Evolutionary conservation across 1,140 invertebrate genomes (phyloP).

Genomic region (Papilio aristodemus): DNA sequence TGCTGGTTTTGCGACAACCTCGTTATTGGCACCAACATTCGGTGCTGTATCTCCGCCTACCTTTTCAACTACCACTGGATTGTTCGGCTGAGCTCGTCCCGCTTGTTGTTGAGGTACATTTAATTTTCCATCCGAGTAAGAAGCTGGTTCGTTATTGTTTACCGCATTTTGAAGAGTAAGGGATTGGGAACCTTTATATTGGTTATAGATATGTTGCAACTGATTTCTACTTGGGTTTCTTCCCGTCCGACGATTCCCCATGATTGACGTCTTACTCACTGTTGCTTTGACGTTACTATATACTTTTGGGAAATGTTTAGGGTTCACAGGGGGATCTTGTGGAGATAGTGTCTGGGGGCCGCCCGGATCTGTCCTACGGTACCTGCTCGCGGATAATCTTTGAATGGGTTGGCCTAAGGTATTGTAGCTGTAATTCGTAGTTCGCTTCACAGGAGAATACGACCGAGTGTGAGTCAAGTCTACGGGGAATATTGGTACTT

Average conservation of each 20-base stretch:
- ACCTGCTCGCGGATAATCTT: slow-evolving; percentile 50
- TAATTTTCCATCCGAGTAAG: slow-evolving; percentile 58
- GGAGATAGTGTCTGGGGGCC: slow-evolving; percentile 66
- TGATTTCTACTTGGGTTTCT: slow-evolving; percentile 59
- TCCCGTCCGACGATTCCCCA: slow-evolving; percentile 45
- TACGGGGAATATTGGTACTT: slow-evolving; percentile 60
- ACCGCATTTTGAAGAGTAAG: slow-evolving; percentile 60
- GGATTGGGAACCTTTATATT: slow-evolving; percentile 68
- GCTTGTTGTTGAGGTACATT: slow-evolving; percentile 37
- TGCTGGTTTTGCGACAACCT: slow-evolving; percentile 37
- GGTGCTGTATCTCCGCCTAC: slow-evolving; percentile 57
- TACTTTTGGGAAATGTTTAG: slow-evolving; percentile 38
- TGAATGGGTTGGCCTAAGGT: slow-evolving; percentile 66
- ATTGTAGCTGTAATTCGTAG: slow-evolving; percentile 53
- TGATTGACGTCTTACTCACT: slow-evolving; percentile 64
- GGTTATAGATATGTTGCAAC: slow-evolving; percentile 66
- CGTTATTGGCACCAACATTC: slow-evolving; percentile 42
- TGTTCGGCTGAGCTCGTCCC: slow-evolving; percentile 29
- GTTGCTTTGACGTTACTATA: slow-evolving; percentile 62
- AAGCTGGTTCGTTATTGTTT: slow-evolving; percentile 38
- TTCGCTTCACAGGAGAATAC: slow-evolving; percentile 32
- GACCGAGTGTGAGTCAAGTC: slow-evolving; percentile 48
- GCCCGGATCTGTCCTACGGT: slow-evolving; percentile 42
- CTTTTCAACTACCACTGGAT: slow-evolving; percentile 52
- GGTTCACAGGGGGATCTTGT: slow-evolving; percentile 41